phyloP scores from a whole-genome alignment of 2,797 vertebrate genomes.

The Sus cebifrons region DNA sequence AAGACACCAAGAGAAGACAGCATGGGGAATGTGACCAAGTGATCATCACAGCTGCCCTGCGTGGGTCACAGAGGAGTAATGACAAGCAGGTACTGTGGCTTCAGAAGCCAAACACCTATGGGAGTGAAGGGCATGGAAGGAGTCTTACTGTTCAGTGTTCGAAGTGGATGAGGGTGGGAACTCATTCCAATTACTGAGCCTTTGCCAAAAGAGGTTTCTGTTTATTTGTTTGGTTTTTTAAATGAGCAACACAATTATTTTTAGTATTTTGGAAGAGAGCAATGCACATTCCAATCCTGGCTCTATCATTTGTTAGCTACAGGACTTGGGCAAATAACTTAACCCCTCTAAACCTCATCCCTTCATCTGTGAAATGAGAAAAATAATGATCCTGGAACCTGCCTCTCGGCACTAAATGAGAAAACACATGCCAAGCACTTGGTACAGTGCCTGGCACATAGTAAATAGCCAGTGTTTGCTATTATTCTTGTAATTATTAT shows the following conservation, averaged over 20 bases:
- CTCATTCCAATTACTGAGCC: neutral
- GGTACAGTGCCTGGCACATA: neutral
- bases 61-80: neutral
- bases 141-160: neutral
- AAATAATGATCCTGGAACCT: neutral
- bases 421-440: neutral
- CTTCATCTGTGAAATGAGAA: neutral
- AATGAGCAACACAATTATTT: neutral
- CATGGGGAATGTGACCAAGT: neutral
- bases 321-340: neutral
- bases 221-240: neutral
- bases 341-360: neutral
- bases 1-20: neutral
- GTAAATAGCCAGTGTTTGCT: neutral
- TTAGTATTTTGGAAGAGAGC: constrained; percentile 2
- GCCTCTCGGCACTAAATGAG: neutral
- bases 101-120: neutral
- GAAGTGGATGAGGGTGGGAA: neutral
- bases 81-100: neutral
- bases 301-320: neutral
- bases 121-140: neutral
- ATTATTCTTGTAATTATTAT: neutral
- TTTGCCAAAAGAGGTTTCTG: neutral
- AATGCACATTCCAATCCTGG: neutral
- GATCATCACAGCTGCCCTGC: neutral